Percentiles rank a stretch among this genome's conserved stretches.
Conservation (phyloP, 2,113 vertebrate genomes). For the Felis chaus region DNA sequence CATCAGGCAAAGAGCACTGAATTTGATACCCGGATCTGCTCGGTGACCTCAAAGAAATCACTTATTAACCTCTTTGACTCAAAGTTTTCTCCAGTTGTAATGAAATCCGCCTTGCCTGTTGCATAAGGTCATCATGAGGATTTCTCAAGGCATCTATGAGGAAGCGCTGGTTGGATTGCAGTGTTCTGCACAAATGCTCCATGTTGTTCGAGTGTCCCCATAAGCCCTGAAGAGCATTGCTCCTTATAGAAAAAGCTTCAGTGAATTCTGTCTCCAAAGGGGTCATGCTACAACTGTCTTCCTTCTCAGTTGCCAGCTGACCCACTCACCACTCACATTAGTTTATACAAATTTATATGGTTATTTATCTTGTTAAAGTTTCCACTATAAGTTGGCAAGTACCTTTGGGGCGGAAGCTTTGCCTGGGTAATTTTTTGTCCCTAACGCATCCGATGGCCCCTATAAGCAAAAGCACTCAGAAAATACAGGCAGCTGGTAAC, state of each 20-base stretch:
- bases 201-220: background rate
- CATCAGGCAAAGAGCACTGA: background rate
- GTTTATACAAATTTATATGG: background rate
- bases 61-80: background rate
- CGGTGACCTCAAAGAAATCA: background rate
- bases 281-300: background rate
- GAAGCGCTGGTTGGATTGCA: background rate
- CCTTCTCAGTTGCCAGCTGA: background rate
- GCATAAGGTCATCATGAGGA: background rate
- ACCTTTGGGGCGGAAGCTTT: background rate
- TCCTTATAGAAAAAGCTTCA: background rate
- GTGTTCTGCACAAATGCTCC: background rate
- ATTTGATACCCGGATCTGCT: background rate
- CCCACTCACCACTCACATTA: background rate
- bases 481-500: constrained; percentile 16
- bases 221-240: background rate
- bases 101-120: background rate
- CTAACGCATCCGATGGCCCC: background rate
- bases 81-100: background rate
- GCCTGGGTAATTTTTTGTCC: background rate
- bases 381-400: background rate
- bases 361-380: background rate
- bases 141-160: background rate
- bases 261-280: background rate
- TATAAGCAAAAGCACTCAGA: background rate